Conservation (phyloP, 2,113 vertebrate species). For the Ceratotherium simum region DNA sequence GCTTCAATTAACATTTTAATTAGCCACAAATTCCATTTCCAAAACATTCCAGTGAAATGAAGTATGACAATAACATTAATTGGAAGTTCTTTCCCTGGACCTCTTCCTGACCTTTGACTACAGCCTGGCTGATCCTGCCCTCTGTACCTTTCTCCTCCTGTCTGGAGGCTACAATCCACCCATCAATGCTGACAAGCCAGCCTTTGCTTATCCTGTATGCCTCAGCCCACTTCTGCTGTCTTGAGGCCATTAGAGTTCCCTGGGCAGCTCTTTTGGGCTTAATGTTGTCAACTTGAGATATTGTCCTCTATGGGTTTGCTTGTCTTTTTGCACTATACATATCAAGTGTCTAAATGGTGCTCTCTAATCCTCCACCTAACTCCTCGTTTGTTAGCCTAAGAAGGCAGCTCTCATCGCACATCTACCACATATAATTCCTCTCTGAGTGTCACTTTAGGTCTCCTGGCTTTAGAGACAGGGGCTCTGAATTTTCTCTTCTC, state of each 20-base stretch:
- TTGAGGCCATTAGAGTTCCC: neutral
- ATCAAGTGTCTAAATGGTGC: neutral
- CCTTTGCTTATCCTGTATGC: neutral
- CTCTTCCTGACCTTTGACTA: neutral
- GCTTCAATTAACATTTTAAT: neutral
- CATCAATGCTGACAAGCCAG: neutral
- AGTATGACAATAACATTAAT: neutral
- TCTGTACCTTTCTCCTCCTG: neutral
- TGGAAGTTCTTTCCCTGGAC: neutral
- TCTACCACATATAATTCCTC: neutral
- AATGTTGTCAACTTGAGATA: neutral
- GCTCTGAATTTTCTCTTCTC: neutral
- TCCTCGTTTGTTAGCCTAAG: neutral
- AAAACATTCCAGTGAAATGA: neutral
- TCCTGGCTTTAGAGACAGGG: neutral
- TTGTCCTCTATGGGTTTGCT: neutral
- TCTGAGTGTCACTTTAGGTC: neutral
- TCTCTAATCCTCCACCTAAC: neutral
- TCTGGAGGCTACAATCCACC: neutral
- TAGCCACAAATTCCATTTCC: neutral
- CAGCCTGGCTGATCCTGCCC: neutral
- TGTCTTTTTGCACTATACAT: neutral
- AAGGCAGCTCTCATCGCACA: neutral
- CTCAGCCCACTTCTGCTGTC: neutral
- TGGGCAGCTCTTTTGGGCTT: neutral